phyloP scores from a whole-genome alignment of 2,113 vertebrate genomes.

The Columba livia region DNA sequence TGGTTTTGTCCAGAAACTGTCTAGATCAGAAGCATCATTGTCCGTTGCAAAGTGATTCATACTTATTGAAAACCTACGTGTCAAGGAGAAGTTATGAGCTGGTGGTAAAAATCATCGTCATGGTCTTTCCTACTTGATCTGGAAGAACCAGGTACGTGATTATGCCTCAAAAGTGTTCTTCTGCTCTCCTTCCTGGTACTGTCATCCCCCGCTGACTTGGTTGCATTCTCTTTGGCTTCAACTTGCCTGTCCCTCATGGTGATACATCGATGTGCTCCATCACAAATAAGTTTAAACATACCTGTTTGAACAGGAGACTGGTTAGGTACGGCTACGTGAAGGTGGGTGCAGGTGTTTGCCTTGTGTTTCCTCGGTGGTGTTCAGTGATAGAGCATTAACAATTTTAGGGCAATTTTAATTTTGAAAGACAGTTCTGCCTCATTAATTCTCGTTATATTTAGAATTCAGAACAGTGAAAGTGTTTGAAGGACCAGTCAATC shows the following conservation, averaged over 20 bases:
- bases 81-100: background rate
- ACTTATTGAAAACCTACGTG: background rate
- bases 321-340: background rate
- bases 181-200: background rate
- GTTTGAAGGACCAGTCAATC: background rate
- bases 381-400: background rate
- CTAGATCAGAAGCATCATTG: background rate
- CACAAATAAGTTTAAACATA: background rate
- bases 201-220: background rate
- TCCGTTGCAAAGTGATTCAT: background rate
- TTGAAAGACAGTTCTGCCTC: background rate
- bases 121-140: background rate
- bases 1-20: background rate
- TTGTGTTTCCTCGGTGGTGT: background rate
- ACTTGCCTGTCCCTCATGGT: accelerated
- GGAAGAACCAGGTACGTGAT: accelerated
- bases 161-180: background rate
- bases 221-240: background rate
- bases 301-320: background rate
- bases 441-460: background rate
- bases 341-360: background rate
- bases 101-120: background rate
- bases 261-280: background rate
- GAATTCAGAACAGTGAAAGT: background rate
- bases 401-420: background rate